Percentiles rank a stretch among this genome's conserved stretches.
phyloP scores from a whole-genome alignment of 92 coral and sea anemone species.

The Actinernus sp. region DNA sequence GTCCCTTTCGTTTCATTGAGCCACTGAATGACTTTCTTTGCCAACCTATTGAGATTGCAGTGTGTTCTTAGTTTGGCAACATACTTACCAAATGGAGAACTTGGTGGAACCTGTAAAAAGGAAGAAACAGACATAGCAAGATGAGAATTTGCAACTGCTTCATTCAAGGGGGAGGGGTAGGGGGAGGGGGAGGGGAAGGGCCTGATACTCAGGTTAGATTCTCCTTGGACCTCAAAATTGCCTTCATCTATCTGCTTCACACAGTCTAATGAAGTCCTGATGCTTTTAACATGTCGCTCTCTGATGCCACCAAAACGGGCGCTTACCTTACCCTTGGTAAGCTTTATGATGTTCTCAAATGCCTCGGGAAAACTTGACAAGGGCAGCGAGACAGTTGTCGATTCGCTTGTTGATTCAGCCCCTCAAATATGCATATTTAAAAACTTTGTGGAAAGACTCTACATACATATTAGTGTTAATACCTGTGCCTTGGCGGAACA shows the following conservation, averaged over 20 bases:
- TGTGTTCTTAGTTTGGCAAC: constrained; percentile 3
- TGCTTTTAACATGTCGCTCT: too few species aligned
- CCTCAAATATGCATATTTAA: constrained; percentile 33
- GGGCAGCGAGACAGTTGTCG: too few species aligned
- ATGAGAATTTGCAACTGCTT: constrained; percentile 11
- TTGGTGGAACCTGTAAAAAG: constrained; percentile 40
- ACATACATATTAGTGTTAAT: too few species aligned
- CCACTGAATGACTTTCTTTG: constrained; percentile 21
- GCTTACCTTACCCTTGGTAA: constrained; percentile 38
- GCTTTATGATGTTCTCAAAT: constrained; percentile 40
- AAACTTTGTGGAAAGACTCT: constrained; percentile 14
- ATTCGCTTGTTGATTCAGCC: too few species aligned
- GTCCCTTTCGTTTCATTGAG: constrained; percentile 2
- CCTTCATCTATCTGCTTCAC: too few species aligned
- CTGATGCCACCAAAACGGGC: constrained; percentile 1
- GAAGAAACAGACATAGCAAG: background rate
- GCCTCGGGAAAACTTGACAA: too few species aligned
- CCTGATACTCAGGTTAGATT: too few species aligned
- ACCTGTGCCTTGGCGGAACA: constrained; percentile 19
- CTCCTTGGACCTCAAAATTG: too few species aligned
- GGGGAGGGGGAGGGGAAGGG: too few species aligned
- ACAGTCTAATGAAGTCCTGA: background rate
- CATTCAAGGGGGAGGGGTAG: constrained; percentile 20
- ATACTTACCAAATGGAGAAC: constrained; percentile 24
- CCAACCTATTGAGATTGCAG: constrained; percentile 25